phyloP scores from a whole-genome alignment of 2,113 vertebrate genomes.

The Microcebus murinus region DNA sequence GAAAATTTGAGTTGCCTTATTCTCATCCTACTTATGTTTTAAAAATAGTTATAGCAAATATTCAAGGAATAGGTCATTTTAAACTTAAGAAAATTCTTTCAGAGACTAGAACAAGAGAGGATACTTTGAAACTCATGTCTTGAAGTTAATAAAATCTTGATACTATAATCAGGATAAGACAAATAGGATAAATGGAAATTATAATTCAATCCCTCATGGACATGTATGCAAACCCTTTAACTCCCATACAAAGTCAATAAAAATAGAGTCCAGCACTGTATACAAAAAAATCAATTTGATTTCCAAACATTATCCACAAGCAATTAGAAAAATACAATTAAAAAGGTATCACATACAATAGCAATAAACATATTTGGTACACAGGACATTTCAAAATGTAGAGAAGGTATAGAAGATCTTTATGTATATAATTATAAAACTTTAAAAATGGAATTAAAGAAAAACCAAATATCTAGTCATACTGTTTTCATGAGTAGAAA shows the following conservation, averaged over 20 bases:
- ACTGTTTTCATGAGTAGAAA: neutral
- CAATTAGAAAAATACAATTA: neutral
- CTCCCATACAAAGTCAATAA: neutral
- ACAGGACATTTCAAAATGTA: neutral
- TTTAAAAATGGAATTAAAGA: neutral
- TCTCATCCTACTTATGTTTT: neutral
- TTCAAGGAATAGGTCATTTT: neutral
- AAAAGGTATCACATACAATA: neutral
- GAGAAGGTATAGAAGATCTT: neutral
- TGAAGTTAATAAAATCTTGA: neutral
- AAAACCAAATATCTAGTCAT: neutral
- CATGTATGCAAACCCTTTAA: neutral
- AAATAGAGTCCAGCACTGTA: neutral
- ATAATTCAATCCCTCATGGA: neutral
- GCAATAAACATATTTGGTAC: neutral
- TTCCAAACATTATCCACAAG: neutral
- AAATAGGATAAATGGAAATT: neutral
- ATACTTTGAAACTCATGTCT: neutral
- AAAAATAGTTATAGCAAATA: neutral
- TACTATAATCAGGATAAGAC: neutral
- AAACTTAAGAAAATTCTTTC: neutral
- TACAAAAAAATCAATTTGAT: neutral
- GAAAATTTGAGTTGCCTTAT: neutral
- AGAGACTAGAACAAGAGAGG: neutral
- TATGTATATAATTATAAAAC: neutral